Conservation (phyloP, 2,113 vertebrate genomes). For the Siniperca knerii region DNA sequence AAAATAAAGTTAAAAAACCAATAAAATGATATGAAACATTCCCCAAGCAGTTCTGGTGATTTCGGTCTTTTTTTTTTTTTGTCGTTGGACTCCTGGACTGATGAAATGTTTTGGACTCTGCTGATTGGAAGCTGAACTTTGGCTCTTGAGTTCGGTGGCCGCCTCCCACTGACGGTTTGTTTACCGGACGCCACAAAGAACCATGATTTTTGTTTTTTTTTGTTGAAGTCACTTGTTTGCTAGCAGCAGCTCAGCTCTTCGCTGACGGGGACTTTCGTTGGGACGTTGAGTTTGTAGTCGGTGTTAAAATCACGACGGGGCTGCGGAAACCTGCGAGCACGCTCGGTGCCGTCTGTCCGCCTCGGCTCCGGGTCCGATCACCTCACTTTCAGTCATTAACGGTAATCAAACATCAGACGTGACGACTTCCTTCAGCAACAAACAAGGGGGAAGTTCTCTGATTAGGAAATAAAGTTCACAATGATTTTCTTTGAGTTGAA, state of each 20-base stretch:
- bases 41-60: constrained; percentile 87
- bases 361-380: neutral
- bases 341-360: constrained; percentile 17
- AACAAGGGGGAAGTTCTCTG: neutral
- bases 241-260: constrained; percentile 19
- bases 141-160: constrained; percentile 13
- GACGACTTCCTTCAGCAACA: neutral
- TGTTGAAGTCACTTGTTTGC: constrained; percentile 7
- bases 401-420: neutral
- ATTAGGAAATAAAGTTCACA: neutral
- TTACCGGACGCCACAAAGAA: constrained; percentile 50
- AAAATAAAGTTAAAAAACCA: constrained; percentile 83
- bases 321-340: constrained; percentile 11
- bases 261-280: neutral
- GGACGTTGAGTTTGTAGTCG: constrained; percentile 8
- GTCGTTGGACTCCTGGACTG: constrained; percentile 42
- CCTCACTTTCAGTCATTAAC: constrained; percentile 3
- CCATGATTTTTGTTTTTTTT: constrained; percentile 26
- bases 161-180: constrained; percentile 38
- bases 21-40: constrained; percentile 97
- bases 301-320: neutral
- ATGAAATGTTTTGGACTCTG: constrained; percentile 41
- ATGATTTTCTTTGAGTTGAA: neutral
- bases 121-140: constrained; percentile 51
- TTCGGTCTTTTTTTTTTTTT: constrained; percentile 61